phyloP scores from a whole-genome alignment of 2,888 invertebrate species.

The Candidula unifasciata region DNA sequence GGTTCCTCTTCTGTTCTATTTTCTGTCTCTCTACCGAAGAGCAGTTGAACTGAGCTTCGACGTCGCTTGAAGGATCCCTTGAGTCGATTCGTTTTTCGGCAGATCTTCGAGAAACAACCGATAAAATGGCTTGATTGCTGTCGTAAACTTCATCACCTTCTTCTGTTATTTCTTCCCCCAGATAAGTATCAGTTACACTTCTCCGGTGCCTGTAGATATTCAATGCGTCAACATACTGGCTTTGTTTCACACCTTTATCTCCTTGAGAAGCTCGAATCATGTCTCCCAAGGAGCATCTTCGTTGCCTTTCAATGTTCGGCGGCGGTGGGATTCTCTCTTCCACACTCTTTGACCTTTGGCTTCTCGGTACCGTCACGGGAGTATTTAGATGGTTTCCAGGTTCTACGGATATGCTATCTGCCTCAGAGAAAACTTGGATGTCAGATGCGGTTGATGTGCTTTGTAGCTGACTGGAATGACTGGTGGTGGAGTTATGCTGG shows the following conservation, averaged over 20 bases:
- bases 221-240: constrained; percentile 39
- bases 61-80: constrained; percentile 28
- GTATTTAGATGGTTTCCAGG: background rate
- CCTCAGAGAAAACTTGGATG: background rate
- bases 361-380: background rate
- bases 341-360: constrained; percentile 29
- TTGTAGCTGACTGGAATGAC: background rate
- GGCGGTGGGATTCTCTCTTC: background rate
- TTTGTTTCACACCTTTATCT: background rate
- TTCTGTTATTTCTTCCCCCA: constrained; percentile 49
- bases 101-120: constrained; percentile 43
- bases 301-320: background rate
- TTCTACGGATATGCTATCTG: too few relatives aligned
- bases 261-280: constrained; percentile 40
- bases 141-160: constrained; percentile 39
- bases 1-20: background rate
- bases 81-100: background rate
- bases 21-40: constrained; percentile 15
- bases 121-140: constrained; percentile 43
- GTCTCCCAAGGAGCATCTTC: constrained; percentile 45
- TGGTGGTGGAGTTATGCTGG: background rate
- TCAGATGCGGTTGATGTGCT: background rate
- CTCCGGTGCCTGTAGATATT: constrained; percentile 53
- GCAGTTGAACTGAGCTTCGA: constrained; percentile 26
- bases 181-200: constrained; percentile 54